Evolutionary conservation across 2,113 vertebrate genomes (phyloP).

Genomic region (Ranitomeya variabilis): DNA sequence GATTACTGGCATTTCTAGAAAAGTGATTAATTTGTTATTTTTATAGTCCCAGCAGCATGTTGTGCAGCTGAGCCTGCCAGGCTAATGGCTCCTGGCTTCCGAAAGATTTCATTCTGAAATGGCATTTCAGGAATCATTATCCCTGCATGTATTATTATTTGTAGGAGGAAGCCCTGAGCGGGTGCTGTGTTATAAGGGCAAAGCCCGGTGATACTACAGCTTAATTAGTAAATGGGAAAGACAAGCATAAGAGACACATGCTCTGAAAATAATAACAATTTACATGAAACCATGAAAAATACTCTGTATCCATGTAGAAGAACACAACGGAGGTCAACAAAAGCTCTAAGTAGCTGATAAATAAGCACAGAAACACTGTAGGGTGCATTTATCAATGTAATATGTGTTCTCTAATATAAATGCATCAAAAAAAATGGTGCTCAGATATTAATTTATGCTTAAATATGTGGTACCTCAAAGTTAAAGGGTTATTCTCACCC

Average conservation of each 20-base stretch:
- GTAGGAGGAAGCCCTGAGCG: slow-evolving; percentile 23
- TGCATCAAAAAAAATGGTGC: background rate
- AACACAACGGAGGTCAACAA: background rate
- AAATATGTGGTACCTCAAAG: too few relatives aligned
- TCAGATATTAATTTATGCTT: background rate
- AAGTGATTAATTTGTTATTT: slow-evolving; percentile 45
- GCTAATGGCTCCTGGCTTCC: slow-evolving; percentile 34
- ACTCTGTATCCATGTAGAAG: background rate
- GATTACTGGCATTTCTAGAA: slow-evolving; percentile 25
- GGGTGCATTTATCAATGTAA: background rate
- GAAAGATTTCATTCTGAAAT: slow-evolving; percentile 34
- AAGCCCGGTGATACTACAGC: background rate
- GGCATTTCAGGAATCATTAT: slow-evolving; percentile 44
- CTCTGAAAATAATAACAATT: background rate
- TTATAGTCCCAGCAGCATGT: slow-evolving; percentile 41
- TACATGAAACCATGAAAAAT: background rate
- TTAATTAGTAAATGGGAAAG: background rate
- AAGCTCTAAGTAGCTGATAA: background rate
- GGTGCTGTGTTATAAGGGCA: background rate
- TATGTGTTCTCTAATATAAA: background rate
- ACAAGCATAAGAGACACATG: background rate
- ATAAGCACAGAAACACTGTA: background rate
- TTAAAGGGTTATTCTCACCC: too few relatives aligned
- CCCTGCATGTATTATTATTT: slow-evolving; percentile 31
- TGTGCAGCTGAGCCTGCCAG: slow-evolving; percentile 40